Evolutionary conservation across 2,113 vertebrate genomes (phyloP), one percentile per base, ranked within the genome.

Genomic region (Amblyopsis rosae): DNA sequence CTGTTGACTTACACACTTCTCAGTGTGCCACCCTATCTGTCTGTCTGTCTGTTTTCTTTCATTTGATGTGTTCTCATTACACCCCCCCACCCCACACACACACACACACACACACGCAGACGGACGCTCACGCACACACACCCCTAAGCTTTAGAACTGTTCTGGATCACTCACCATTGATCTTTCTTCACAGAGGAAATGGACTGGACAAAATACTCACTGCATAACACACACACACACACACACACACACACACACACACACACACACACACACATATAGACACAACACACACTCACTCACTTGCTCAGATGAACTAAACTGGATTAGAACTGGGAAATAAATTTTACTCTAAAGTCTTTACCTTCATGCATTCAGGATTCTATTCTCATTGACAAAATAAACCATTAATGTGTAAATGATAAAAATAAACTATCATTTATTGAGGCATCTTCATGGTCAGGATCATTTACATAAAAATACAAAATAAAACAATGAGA

Each of bases 191-290:
- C 17, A 13, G 56, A 32, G 26, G 56, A 33, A 19, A 57, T 57
- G 56, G 56, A 32, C 56, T 58, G 10, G 19, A 12, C 11, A 26
- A 58, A 58, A 51, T 33, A 65, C 49, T 17, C 55, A 67, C 65
- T 49, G 58, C 45, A 49, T 17, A 12, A 47, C 45, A 62, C 35
- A 62, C 51, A 13, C 62, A 35, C 16, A 26, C 1, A 26, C 1
- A 26, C 19, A 26, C 19, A 26, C 19, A 26, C 19, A 26, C 19
- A 26, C 45, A 49, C 45, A 12, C 8, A 49, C 56, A 48, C 56
- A 50, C 17, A 26, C 19, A 47, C 41, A 55, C 60, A 47, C 45
- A 62, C 35, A 62, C 51, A 13, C 62, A 35, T 17, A 67, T 26
- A 26, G 2, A 26, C 1, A 19, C 19, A 19, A 26, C 26, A 26